phyloP scores from a whole-genome alignment of 1,140 invertebrate species.

The Diuraphis noxia region DNA sequence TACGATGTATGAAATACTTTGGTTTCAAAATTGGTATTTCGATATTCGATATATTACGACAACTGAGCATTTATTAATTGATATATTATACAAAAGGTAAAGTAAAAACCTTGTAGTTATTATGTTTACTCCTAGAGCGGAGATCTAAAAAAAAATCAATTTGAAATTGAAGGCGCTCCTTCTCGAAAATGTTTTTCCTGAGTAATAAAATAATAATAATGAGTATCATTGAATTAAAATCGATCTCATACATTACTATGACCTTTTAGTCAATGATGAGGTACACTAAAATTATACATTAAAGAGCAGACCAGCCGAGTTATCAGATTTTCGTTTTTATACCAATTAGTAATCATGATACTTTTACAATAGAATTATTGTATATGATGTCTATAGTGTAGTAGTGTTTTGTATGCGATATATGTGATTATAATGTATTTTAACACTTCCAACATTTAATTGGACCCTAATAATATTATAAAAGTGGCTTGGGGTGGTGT shows the following conservation, averaged over 20 bases:
- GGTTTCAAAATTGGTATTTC: no score
- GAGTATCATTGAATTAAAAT: not conserved
- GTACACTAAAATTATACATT: not conserved
- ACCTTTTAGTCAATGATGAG: not conserved
- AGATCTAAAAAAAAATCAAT: no score
- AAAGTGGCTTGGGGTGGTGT: no score
- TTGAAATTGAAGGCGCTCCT: no score
- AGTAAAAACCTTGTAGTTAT: no score
- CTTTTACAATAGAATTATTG: not conserved
- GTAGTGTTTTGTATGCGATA: not conserved
- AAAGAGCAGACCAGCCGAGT: not conserved
- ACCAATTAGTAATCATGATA: not conserved
- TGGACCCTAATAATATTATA: not conserved
- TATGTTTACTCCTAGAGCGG: no score
- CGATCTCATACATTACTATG: not conserved
- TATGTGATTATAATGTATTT: not conserved
- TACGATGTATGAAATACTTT: no score
- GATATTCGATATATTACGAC: no score
- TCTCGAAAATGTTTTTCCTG: not conserved
- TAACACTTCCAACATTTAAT: no score
- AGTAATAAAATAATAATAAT: not conserved
- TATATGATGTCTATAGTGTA: not conserved
- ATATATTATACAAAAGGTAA: no score
- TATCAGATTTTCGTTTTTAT: not conserved
- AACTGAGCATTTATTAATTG: no score